Base-by-base conservation (phyloP, 2,113 vertebrate species). In the Tricholaema leucomelas region DNA sequence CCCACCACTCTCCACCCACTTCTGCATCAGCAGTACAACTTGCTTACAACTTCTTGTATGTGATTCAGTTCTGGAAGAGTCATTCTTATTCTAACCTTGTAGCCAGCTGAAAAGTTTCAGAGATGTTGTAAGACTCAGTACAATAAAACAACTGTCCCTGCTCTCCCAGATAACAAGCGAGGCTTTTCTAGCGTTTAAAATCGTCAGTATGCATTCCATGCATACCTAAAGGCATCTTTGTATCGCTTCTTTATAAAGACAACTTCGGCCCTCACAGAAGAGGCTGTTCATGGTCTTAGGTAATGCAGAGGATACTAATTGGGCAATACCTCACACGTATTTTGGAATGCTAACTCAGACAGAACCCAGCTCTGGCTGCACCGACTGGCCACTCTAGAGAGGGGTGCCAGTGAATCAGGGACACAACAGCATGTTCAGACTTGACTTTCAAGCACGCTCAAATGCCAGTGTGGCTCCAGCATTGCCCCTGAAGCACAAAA, bases 201-300 rank as follows among this genome's bases (percentile, higher is more conserved):
- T 76, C 59, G 85, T 74, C 42, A 70, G 46, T 77, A 85, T 21
- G 1, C 81, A 96, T 87, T 70, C 86, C 75, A 67, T 56, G 81
- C 78, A 70, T 89, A 79, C 73, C 79, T 87, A 85, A 91, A 88
- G 60, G 50, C n/a, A 89, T 87, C 23, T 91, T 65, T 78, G 54
- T 36, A 81, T 84, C 15, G 1, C 33, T 91, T 88, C 91, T 90
- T 88, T 88, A 72, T 36, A 87, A 84, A 88, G 78, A 81, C 60
- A 89, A 74, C 85, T 85, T 60, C n/a, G 25, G 52, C 11, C n/a
- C 35, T 67, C 65, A 90, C 69, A 94, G 83, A 88, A 86, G 87
- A 50, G 24, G 74, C 81, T 73, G 70, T 69, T 88, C 56, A 27
- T 42, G 54, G 65, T 81, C 71, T 82, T 79, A 10, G 25, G 71